Conservation (phyloP, 1,140 invertebrate species). For the Nilaparvata lugens region DNA sequence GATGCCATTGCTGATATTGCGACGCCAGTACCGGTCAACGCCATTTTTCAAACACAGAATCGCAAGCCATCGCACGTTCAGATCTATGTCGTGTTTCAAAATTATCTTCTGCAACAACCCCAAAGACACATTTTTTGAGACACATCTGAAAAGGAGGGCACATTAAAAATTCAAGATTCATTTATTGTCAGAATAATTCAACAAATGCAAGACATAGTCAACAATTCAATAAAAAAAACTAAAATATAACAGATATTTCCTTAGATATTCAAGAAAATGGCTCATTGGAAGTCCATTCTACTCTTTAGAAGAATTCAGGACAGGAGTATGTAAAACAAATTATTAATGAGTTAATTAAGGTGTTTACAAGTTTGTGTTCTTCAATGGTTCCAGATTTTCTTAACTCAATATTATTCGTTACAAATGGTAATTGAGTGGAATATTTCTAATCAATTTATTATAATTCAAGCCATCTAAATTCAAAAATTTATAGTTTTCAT, state of each 20-base stretch:
- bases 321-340: too few relatives aligned
- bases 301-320: too few relatives aligned
- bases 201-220: too few relatives aligned
- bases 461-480: too few relatives aligned
- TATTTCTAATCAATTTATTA: too few relatives aligned
- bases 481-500: too few relatives aligned
- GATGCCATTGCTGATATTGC: slow-evolving; percentile 47
- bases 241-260: not conserved
- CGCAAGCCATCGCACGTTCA: slow-evolving; percentile 85
- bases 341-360: too few relatives aligned
- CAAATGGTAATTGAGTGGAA: too few relatives aligned
- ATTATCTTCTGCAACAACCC: slow-evolving; percentile 63
- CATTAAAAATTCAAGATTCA: not conserved
- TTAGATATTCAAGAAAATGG: not conserved
- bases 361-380: too few relatives aligned
- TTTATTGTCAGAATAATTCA: not conserved
- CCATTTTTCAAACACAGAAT: slow-evolving; percentile 92
- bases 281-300: not conserved
- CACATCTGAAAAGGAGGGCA: too few relatives aligned
- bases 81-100: slow-evolving; percentile 66
- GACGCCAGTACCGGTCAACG: slow-evolving; percentile 86
- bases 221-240: slow-evolving; percentile 1
- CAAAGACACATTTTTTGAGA: not conserved
- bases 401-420: too few relatives aligned
- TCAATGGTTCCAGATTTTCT: too few relatives aligned